These are phyloP conservation scores for human DNA, from an alignment of 2,113 vertebrate genomes.

Conservation along the genomic window DNA sequence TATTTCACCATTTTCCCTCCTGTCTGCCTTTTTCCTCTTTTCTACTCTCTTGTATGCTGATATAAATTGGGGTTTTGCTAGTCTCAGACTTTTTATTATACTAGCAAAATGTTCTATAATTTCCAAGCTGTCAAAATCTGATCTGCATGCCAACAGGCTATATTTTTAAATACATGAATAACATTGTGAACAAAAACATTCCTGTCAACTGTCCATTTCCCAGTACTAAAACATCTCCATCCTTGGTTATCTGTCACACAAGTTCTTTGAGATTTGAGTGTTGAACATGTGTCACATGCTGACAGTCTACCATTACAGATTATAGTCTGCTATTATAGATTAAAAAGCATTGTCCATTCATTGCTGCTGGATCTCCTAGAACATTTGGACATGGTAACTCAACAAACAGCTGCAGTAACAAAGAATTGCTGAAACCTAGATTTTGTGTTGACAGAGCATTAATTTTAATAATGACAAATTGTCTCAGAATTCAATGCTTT, in stretches of 20 bases:
- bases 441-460: constrained; percentile 79
- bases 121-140: constrained; percentile 36
- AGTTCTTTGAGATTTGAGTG: background rate
- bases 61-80: background rate
- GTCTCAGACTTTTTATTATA: background rate
- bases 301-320: constrained; percentile 60
- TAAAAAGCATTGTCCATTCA: constrained; percentile 40
- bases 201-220: constrained; percentile 45
- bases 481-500: constrained; percentile 67
- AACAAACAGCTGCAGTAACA: constrained; percentile 67
- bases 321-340: constrained; percentile 23
- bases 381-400: background rate
- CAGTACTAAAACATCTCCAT: background rate
- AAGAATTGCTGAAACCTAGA: constrained; percentile 57
- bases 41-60: background rate
- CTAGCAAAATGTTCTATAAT: background rate
- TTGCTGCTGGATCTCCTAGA: constrained; percentile 2
- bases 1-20: background rate
- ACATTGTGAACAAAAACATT: constrained; percentile 21
- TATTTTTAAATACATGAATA: constrained; percentile 30
- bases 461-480: constrained; percentile 84
- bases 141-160: background rate
- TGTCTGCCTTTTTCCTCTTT: background rate
- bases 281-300: constrained; percentile 15
- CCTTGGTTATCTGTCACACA: constrained; percentile 31